These are phyloP conservation scores for Chrysolina americana DNA, from an alignment of 2,888 invertebrate species.

Conservation along the genomic window DNA sequence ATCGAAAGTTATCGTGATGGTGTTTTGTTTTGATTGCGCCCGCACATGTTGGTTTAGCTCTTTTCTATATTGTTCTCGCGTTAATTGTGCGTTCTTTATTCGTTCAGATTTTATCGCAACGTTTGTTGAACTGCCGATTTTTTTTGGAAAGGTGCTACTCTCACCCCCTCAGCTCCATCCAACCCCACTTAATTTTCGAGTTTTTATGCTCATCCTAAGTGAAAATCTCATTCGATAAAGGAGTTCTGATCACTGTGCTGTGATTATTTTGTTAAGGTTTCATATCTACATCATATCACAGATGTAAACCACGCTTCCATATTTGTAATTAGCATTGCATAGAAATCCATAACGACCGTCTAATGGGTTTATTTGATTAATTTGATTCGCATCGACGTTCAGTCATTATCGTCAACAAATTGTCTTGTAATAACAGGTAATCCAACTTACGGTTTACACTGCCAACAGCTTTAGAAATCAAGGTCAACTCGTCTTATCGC, in stretches of 20 bases:
- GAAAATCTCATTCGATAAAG: too few relatives aligned
- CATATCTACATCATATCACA: not conserved
- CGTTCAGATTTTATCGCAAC: not conserved
- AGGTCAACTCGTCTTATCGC: conserved; percentile 3
- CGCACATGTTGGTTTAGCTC: not conserved
- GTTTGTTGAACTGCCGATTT: not conserved
- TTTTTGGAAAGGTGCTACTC: not conserved
- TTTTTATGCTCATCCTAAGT: not conserved
- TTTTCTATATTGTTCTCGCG: not conserved
- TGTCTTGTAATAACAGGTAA: conserved; percentile 5
- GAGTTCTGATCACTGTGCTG: too few relatives aligned
- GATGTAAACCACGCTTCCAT: not conserved
- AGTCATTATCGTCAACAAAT: conserved; percentile 1
- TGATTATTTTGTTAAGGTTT: not conserved
- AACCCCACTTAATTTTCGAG: too few relatives aligned
- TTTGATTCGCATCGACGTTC: not conserved
- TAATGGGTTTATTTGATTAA: not conserved
- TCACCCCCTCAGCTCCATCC: too few relatives aligned
- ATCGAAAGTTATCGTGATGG: conserved; percentile 19
- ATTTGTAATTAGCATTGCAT: not conserved
- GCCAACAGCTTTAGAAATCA: not conserved
- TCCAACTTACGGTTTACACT: conserved; percentile 2
- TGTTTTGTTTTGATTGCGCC: conserved; percentile 12
- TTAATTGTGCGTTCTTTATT: not conserved
- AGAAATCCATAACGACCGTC: not conserved